These are phyloP conservation scores for Jaculus jaculus DNA, from an alignment of 2,113 vertebrate genomes.

Conservation along the genomic window DNA sequence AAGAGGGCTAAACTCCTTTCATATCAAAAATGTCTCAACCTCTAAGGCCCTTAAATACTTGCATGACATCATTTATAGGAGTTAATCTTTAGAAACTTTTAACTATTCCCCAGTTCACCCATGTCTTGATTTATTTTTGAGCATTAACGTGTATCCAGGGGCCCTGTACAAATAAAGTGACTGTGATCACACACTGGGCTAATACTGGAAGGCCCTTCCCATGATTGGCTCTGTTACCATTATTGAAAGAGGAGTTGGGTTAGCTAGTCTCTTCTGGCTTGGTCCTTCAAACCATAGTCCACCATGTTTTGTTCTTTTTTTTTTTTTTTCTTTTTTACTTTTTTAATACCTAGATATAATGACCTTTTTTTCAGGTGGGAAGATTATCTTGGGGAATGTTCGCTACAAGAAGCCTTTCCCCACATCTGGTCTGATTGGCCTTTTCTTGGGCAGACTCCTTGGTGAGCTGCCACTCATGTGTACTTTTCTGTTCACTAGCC, in stretches of 20 bases:
- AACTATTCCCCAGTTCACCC: background rate
- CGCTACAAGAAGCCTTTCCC: background rate
- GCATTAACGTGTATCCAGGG: background rate
- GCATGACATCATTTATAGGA: background rate
- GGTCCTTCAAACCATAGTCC: background rate
- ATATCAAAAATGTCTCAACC: background rate
- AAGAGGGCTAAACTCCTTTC: background rate
- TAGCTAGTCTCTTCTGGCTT: background rate
- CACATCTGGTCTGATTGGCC: conserved; percentile 32
- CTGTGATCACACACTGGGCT: background rate
- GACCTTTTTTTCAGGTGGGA: background rate
- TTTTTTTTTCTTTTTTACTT: background rate
- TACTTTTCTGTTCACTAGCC: background rate
- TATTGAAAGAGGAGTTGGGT: background rate
- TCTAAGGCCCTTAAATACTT: background rate
- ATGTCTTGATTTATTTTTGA: background rate
- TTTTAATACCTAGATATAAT: conserved; percentile 21
- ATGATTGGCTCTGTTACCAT: background rate
- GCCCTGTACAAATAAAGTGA: background rate
- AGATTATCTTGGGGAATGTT: conserved; percentile 43
- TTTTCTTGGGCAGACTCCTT: background rate
- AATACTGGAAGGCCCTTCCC: background rate
- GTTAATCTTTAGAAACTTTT: background rate
- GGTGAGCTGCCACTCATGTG: background rate
- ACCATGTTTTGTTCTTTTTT: background rate